Conservation (phyloP, 2,888 invertebrate species). For the Lissonota sp. region DNA sequence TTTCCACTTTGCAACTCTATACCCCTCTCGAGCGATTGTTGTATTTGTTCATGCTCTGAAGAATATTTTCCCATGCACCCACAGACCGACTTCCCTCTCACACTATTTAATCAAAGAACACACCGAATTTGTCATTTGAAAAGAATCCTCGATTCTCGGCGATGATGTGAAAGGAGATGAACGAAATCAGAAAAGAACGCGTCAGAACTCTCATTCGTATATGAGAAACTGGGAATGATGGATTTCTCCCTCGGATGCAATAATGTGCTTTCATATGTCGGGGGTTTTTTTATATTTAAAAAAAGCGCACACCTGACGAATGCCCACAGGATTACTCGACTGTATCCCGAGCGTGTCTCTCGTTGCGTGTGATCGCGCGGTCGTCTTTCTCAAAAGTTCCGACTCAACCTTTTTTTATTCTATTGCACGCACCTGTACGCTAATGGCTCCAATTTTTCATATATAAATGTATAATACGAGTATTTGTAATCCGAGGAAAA, state of each 20-base stretch:
- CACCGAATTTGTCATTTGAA: constrained; percentile 71
- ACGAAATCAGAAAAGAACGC: constrained; percentile 17
- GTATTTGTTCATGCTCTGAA: no score
- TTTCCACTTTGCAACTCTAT: no score
- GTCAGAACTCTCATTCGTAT: constrained; percentile 42
- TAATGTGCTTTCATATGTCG: constrained; percentile 43
- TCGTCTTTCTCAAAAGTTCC: constrained; percentile 58
- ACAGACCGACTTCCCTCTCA: no score
- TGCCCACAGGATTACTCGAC: constrained; percentile 72
- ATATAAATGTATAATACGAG: no score
- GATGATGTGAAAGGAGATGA: constrained; percentile 9
- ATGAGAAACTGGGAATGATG: constrained; percentile 65
- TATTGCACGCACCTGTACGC: no score
- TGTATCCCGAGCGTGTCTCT: constrained; percentile 8
- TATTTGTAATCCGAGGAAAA: no score
- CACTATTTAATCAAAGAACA: constrained; percentile 5
- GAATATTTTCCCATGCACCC: no score
- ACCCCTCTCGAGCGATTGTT: no score
- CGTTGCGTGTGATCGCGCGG: constrained; percentile 4
- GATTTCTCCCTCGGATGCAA: constrained; percentile 58
- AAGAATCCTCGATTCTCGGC: constrained; percentile 34
- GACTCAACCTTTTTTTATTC: neutral
- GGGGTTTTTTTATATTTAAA: no score
- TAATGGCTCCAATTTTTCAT: no score
- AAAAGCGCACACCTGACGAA: constrained; percentile 74